Evolutionary conservation across 2,113 vertebrate species (phyloP).

Genomic region (Tichodroma muraria): DNA sequence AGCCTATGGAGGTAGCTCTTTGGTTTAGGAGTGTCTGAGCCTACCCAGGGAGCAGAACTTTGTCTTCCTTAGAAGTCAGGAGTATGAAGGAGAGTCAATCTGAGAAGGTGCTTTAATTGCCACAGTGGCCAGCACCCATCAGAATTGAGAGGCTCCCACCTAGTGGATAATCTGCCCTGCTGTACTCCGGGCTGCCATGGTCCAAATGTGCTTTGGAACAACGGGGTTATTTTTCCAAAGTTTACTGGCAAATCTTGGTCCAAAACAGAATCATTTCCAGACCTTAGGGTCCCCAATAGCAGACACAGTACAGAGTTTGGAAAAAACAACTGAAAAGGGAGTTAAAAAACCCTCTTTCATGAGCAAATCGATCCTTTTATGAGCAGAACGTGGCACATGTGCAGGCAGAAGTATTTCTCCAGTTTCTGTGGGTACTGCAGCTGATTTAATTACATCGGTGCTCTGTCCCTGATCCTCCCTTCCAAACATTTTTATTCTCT

Average conservation of each 20-base stretch:
- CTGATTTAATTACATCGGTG: background rate
- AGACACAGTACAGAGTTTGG: background rate
- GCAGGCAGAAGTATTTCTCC: background rate
- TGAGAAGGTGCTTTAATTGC: background rate
- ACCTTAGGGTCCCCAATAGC: background rate
- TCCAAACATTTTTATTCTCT: background rate
- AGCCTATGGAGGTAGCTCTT: background rate
- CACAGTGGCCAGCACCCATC: background rate
- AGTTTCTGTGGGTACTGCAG: background rate
- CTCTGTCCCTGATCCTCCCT: background rate
- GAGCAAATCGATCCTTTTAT: background rate
- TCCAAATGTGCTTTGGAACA: background rate
- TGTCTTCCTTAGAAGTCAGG: background rate
- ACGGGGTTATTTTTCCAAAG: background rate
- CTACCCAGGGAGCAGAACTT: background rate
- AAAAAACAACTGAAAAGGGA: background rate
- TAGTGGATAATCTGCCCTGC: conserved; percentile 21
- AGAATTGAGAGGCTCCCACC: conserved; percentile 21
- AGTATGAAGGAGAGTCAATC: background rate
- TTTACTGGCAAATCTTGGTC: background rate
- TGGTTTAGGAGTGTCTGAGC: background rate
- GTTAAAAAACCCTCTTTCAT: background rate
- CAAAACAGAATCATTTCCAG: background rate
- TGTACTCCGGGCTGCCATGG: background rate
- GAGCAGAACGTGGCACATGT: background rate